phyloP scores from a whole-genome alignment of 1,140 invertebrate species.

The Aphaenogaster rudis region DNA sequence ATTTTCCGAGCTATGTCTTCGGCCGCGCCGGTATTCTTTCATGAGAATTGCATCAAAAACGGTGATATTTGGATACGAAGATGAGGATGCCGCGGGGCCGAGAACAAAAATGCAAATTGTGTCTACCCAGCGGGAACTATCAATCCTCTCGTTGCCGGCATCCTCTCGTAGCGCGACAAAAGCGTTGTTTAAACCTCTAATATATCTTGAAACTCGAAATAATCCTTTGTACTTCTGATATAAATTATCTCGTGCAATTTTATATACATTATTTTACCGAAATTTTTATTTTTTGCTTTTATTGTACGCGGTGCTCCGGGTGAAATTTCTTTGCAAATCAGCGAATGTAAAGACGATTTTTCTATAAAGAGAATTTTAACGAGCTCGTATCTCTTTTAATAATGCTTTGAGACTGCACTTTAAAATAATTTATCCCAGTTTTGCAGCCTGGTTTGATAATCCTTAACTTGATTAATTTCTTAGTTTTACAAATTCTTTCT shows the following conservation, averaged over 20 bases:
- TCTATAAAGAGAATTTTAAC: not conserved
- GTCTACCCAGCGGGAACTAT: conserved; percentile 36
- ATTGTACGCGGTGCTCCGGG: not conserved
- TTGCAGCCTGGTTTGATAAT: not conserved
- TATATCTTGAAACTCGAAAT: not conserved
- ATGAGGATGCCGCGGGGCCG: conserved; percentile 5
- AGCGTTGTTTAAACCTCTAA: conserved; percentile 29
- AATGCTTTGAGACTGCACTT: not conserved
- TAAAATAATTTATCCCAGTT: not conserved
- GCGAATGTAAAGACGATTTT: not conserved
- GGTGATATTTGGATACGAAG: conserved; percentile 57
- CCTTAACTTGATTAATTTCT: not conserved
- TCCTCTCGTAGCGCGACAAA: conserved; percentile 1
- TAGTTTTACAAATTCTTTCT: not conserved
- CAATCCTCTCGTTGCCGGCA: conserved; percentile 30
- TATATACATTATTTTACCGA: not conserved
- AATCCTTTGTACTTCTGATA: not conserved
- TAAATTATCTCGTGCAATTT: conserved; percentile 13
- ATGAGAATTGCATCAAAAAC: conserved; percentile 55
- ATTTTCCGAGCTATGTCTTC: conserved; percentile 64
- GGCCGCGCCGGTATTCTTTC: conserved; percentile 30
- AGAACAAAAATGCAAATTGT: conserved; percentile 60
- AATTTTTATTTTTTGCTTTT: not conserved
- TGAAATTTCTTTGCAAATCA: not conserved
- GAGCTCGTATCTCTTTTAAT: not conserved